A percentile compares a stretch with the other conserved stretches of the same genome.
These are phyloP conservation scores for Neofelis nebulosa DNA, from an alignment of 2,113 vertebrate species.

Conservation along the genomic window DNA sequence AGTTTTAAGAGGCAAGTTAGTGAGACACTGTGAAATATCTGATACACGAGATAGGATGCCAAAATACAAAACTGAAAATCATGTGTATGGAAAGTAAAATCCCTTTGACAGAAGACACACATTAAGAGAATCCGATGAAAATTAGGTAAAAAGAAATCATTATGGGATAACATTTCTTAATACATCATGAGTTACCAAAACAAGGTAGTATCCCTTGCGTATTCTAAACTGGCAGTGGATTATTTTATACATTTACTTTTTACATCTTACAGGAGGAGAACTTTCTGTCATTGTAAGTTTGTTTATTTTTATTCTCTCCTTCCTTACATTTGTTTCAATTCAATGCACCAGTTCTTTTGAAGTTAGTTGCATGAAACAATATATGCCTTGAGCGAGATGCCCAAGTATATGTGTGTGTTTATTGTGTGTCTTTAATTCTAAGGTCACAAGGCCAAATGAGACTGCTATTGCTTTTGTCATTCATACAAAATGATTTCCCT, in stretches of 20 bases:
- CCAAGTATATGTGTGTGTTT: background rate
- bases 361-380: constrained; percentile 47
- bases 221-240: background rate
- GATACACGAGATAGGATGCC: background rate
- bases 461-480: constrained; percentile 53
- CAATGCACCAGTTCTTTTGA: background rate
- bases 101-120: background rate
- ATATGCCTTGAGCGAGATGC: constrained; percentile 27
- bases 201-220: background rate
- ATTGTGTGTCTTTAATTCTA: constrained; percentile 60
- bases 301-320: constrained; percentile 25
- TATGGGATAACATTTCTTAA: background rate
- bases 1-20: background rate
- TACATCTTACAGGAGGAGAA: background rate
- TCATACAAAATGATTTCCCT: constrained; percentile 61
- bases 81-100: background rate
- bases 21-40: constrained; percentile 17
- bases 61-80: constrained; percentile 64
- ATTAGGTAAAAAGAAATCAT: constrained; percentile 47
- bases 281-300: background rate
- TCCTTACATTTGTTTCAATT: constrained; percentile 31
- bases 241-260: background rate
- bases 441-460: constrained; percentile 53
- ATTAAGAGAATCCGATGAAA: background rate
- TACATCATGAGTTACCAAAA: background rate